Base-by-base conservation (phyloP, 2,113 vertebrate genomes). In the Cygnus buccinator region DNA sequence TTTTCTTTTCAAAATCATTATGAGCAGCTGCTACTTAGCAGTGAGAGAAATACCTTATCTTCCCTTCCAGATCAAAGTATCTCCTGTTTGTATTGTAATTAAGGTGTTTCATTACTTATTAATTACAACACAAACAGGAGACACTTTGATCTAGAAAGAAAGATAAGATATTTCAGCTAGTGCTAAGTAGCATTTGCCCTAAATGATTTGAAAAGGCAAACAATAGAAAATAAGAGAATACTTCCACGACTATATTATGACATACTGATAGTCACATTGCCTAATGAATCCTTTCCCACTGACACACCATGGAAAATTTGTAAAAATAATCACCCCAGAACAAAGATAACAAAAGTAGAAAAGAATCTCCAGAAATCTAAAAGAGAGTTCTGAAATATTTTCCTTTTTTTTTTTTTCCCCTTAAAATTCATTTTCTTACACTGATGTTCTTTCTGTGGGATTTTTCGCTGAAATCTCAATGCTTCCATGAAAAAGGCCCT, bases 51-150 rank as follows among this genome's bases (percentile, higher is more conserved):
- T 33, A 62, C 72, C 76, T 95, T 58, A 84, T 80, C 75, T 92
- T 39, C 79, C 79, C 74, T 89, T 28, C 68, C 11, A 93, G 95
- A 95, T 93, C 92, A 92, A 95, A 94, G 95, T 28, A 18, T 59
- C 95, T 93, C 67, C 95, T 80, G 83, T 59, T 93, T 92, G 70
- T 77, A 13, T 37, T 71, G 86, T 96, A 94, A 97, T 97, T 97
- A 94, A 75, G 78, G 85, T 55, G 83, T 87, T 96, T 95, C 88
- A 66, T 97, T 95, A 93, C 61, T 28, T 84, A 94, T 94, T 95
- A 95, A 96, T 95, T 95, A 92, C 92, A 83, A 70, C 78, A 66
- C 75, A 82, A 79, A 73, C 90, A 85, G 78, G 58, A 89, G 85
- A 39, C 35, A 23, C 93, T 96, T 95, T 95, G 93, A 97, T 94